These are phyloP conservation scores for Psittacula cyanocephala DNA, from an alignment of 2,113 vertebrate species.

Conservation along the genomic window DNA sequence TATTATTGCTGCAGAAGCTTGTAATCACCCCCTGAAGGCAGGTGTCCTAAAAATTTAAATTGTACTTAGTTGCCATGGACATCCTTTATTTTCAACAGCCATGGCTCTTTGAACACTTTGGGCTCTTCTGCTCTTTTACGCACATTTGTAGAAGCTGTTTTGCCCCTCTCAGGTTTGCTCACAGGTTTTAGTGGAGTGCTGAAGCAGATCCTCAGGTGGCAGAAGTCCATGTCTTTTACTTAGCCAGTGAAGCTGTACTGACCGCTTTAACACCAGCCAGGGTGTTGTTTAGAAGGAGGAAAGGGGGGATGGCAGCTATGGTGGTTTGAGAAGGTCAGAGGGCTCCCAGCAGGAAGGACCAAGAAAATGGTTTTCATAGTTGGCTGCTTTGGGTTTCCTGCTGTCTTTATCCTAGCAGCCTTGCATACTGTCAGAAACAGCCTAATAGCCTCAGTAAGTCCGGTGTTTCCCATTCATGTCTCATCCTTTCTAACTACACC, in stretches of 20 bases:
- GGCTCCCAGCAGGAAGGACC: fast-evolving
- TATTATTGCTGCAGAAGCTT: background rate
- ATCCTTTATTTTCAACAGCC: background rate
- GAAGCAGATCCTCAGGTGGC: background rate
- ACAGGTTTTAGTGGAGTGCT: background rate
- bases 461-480: background rate
- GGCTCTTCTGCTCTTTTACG: background rate
- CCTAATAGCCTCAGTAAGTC: background rate
- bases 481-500: background rate
- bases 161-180: fast-evolving
- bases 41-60: background rate
- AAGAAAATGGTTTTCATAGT: fast-evolving
- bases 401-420: background rate
- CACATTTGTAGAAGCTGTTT: background rate
- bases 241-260: background rate
- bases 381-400: background rate
- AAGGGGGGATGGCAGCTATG: background rate
- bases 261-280: background rate
- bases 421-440: background rate
- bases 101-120: background rate
- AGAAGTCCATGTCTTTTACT: background rate
- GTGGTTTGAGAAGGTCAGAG: background rate
- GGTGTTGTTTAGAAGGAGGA: background rate
- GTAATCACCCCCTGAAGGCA: background rate
- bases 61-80: background rate